Conservation (phyloP, 2,113 vertebrate genomes). For the Sander vitreus region DNA sequence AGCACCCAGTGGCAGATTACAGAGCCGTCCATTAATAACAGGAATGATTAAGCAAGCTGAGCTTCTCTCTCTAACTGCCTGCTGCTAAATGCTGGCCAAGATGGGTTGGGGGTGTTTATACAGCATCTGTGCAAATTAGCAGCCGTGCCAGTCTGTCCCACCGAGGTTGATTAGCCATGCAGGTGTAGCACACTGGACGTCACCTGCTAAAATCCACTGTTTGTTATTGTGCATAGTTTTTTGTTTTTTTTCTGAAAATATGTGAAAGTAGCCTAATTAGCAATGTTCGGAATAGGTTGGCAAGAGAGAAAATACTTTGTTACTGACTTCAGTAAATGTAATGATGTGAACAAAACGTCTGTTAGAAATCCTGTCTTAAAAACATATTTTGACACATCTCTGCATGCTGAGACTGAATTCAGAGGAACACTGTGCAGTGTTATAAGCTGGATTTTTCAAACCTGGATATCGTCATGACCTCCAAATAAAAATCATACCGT, state of each 20-base stretch:
- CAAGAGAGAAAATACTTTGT: not conserved
- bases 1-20: slow-evolving; percentile 43
- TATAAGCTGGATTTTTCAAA: not conserved
- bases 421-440: not conserved
- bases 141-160: slow-evolving; percentile 39
- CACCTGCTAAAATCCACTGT: not conserved
- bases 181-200: slow-evolving; percentile 16
- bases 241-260: not conserved
- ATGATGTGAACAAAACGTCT: not conserved
- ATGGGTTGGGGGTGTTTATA: slow-evolving; percentile 39
- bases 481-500: slow-evolving; percentile 14
- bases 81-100: slow-evolving; percentile 55
- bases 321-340: slow-evolving; percentile 5
- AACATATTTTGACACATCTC: not conserved
- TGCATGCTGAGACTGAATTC: not conserved
- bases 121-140: slow-evolving; percentile 60
- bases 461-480: not conserved
- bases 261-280: slow-evolving; percentile 29
- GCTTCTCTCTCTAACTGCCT: slow-evolving; percentile 36
- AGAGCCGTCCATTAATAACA: slow-evolving; percentile 51
- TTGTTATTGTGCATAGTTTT: not conserved
- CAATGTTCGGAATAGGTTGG: not conserved
- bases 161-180: slow-evolving; percentile 20
- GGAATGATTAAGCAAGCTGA: slow-evolving; percentile 48
- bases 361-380: not conserved